A percentile compares a stretch with the other conserved stretches of the same genome.
Evolutionary conservation across 2,113 vertebrate species (phyloP).

Genomic region (Turdus rufiventris): DNA sequence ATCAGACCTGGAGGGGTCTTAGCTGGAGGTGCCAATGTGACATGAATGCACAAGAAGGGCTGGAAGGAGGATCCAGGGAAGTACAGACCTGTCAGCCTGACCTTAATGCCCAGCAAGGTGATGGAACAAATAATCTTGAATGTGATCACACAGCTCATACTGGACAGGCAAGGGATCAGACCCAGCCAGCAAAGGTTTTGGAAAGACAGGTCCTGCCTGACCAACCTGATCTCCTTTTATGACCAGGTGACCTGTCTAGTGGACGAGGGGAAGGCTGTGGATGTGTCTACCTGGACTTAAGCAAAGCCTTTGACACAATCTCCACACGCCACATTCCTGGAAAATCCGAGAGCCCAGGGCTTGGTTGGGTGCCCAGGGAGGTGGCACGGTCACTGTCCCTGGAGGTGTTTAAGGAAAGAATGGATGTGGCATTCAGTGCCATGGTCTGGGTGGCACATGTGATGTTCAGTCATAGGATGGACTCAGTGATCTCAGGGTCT

Average conservation of each 20-base stretch:
- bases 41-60: not conserved
- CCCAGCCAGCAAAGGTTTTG: not conserved
- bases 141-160: not conserved
- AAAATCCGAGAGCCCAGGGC: not conserved
- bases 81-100: not conserved
- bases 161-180: not conserved
- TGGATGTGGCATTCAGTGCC: not conserved
- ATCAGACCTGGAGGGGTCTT: not conserved
- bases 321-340: not conserved
- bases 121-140: not conserved
- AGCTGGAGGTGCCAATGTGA: not conserved
- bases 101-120: not conserved
- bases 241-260: not conserved
- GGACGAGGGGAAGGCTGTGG: not conserved
- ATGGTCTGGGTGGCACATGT: not conserved
- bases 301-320: not conserved
- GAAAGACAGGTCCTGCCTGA: not conserved
- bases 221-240: not conserved
- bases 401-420: not conserved
- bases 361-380: not conserved
- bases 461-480: not conserved
- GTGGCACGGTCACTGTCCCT: not conserved
- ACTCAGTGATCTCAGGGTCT: not conserved
- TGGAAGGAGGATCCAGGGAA: not conserved
- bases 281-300: not conserved